Base-by-base conservation (phyloP, 2,797 vertebrate species). In the Molossus molossus region DNA sequence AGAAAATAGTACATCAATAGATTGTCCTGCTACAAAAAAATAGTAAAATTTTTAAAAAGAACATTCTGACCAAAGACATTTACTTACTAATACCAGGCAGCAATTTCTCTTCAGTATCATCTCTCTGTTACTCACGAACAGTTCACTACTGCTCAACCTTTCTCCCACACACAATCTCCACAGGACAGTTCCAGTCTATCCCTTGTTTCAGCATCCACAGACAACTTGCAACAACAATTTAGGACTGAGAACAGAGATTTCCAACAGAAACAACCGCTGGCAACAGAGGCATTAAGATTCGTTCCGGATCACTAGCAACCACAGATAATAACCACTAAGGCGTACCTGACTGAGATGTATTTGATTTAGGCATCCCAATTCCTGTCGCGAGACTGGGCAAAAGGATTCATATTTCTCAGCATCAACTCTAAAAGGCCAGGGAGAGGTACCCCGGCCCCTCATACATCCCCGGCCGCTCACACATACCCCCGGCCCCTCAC, bases 231-330 rank as follows among this genome's bases (percentile, higher is more conserved):
- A 45, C 50, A 58, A 75, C 15, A 57, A 92, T 72, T 84, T 84
- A 92, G 58, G 82, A 85, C 37, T 45, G 60, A 87, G 73, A 50
- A 93, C 86, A 91, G 29, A 77, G 72, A 82, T 73, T 94, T 92
- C 29, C 21, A 77, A 77, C 33, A 12, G 62, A 93, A 95, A 67
- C 37, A 72, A 91, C 80, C 65, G 15, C 64, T 87, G 79, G 17
- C 21, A 72, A 84, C 48, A 73, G 29, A 79, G 23, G 27, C n/a
- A n/a, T 77, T 92, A 91, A 90, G 76, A 96, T 90, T 86, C 80
- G 87, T 76, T 96, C 37, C 37, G 15, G 67, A 76, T 82, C 25
- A 83, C 75, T 58, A 87, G 77, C 33, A 79, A 53, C 53, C 80
- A 86, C 45, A 91, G 29, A 57, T n/a, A 53, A 79, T 21, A 50